Base-by-base conservation (phyloP, 2,797 vertebrate species). In the Gallinago nigripennis region DNA sequence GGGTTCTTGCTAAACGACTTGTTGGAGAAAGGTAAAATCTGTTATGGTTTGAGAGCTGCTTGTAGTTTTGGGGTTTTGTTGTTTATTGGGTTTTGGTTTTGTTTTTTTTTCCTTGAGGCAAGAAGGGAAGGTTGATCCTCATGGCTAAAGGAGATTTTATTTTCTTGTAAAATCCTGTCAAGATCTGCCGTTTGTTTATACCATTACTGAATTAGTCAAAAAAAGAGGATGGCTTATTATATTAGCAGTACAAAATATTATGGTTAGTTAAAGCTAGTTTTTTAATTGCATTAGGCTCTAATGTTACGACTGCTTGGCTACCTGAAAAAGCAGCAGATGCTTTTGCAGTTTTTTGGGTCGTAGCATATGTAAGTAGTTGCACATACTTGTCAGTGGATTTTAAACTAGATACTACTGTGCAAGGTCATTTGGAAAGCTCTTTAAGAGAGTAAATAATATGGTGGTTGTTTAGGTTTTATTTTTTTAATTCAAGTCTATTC, bases 151-250 rank as follows among this genome's bases (percentile, higher is more conserved):
- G 13, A 76, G 39, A 17, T 45, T 24, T 48, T 51, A 48, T 51
- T 61, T 73, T 35, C 12, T 7, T 43, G 17, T 56, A 56, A 54
- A 85, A 31, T 48, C 37, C 6, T 68, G 39, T 14, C 25, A 19
- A 25, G 19, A 25, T 77, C 17, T 79, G 28, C 8, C 0, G 0
- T 57, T 61, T 63, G 30, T 54, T 85, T 56, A 53, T 58, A 21
- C 3, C 0, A 0, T 16, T 56, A 27, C 4, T 37, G 15, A 92
- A 12, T 69, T 71, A 37, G 1, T 41, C 1, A 23, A 2, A 51
- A 21, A 28, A 33, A 24, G 20, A n/a, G 3, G 0, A 28, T n/a
- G 4, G 2, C 3, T 41, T 66, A 3, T 0, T 45, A 3, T 81
- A 19, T 65, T 46, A 25, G 6, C 5, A 46, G 2, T 27, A 31